Evolutionary conservation across 2,888 invertebrate genomes (phyloP).

Genomic region (Drosophila mimica): DNA sequence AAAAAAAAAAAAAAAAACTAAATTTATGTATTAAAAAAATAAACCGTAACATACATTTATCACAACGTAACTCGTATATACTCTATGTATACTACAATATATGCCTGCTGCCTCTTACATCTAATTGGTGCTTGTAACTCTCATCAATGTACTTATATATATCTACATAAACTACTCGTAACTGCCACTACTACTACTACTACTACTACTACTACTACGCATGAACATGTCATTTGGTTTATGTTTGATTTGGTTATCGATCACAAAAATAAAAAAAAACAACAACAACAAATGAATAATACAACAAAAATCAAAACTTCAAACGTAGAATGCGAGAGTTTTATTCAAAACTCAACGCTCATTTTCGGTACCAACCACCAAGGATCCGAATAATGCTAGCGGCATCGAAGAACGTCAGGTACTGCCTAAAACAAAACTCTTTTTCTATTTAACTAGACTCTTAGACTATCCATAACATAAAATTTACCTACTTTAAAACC

Average conservation of each 20-base stretch:
- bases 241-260: slow-evolving; percentile 59
- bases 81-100: slow-evolving; percentile 50
- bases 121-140: slow-evolving; percentile 83
- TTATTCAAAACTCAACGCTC: slow-evolving; percentile 96
- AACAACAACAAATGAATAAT: slow-evolving; percentile 35
- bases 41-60: slow-evolving; percentile 66
- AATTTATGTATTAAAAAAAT: slow-evolving; percentile 24
- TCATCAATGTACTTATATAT: slow-evolving; percentile 50
- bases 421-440: slow-evolving; percentile 67
- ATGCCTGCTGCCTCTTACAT: slow-evolving; percentile 82
- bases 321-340: slow-evolving; percentile 88
- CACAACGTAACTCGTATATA: slow-evolving; percentile 70
- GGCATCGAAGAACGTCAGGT: slow-evolving; percentile 85
- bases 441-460: slow-evolving; percentile 31
- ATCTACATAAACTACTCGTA: slow-evolving; percentile 37
- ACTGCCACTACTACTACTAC: slow-evolving; percentile 29
- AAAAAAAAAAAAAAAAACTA: slow-evolving; percentile 21
- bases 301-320: slow-evolving; percentile 36
- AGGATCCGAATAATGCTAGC: slow-evolving; percentile 87
- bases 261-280: slow-evolving; percentile 37
- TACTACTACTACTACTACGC: slow-evolving; percentile 56
- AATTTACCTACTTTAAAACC: slow-evolving; percentile 15
- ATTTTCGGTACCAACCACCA: slow-evolving; percentile 96
- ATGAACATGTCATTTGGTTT: slow-evolving; percentile 68
- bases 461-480: slow-evolving; percentile 43